Evolutionary conservation across 1,140 invertebrate genomes (phyloP).

Genomic region (Arion vulgaris): DNA sequence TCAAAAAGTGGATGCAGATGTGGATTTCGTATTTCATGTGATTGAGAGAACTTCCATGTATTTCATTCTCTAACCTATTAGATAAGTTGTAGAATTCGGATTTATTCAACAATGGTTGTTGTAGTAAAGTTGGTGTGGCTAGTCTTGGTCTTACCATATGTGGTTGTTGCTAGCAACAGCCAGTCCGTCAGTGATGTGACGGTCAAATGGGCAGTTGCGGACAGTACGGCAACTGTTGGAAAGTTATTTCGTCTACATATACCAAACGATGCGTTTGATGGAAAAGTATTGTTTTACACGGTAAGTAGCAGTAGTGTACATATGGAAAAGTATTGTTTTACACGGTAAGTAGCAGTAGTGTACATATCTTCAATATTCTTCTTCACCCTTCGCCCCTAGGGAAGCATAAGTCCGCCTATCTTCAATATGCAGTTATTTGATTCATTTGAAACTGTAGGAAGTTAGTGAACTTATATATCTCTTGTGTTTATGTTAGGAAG

Average conservation of each 20-base stretch:
- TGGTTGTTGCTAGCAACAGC: not conserved
- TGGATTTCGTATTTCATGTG: not conserved
- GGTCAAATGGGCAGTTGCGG: constrained; percentile 60
- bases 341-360: constrained; percentile 53
- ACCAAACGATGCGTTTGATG: constrained; percentile 61
- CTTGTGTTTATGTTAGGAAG: too few species aligned
- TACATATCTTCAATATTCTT: too few species aligned
- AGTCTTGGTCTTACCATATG: not conserved
- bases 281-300: constrained; percentile 49
- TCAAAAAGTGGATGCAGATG: too few species aligned
- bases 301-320: constrained; percentile 53
- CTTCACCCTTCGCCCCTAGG: too few species aligned
- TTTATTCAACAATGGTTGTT: not conserved
- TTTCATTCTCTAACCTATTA: not conserved
- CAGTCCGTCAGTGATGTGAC: constrained; percentile 39
- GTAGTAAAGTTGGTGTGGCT: not conserved
- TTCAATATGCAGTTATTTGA: too few species aligned
- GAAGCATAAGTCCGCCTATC: too few species aligned
- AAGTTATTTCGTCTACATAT: constrained; percentile 58
- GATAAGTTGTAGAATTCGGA: not conserved
- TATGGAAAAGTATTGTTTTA: constrained; percentile 51
- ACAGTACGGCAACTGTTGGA: constrained; percentile 58
- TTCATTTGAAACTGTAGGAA: too few species aligned
- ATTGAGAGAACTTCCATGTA: not conserved
- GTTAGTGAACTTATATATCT: too few species aligned